A percentile compares a stretch with the other conserved stretches of the same genome.
Conservation (phyloP, 2,888 invertebrate genomes). For the Lochmaea crataegi region DNA sequence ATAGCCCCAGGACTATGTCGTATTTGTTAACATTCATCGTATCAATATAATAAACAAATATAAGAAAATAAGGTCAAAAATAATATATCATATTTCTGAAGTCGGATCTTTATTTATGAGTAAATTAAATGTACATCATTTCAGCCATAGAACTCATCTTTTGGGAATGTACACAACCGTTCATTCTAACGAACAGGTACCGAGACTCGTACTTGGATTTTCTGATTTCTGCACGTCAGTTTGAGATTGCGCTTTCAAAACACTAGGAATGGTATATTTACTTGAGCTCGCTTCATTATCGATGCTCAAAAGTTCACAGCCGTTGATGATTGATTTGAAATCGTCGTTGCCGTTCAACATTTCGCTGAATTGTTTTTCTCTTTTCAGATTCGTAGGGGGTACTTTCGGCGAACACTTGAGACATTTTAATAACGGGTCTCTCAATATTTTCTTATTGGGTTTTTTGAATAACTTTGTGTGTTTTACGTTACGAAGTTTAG, state of each 20-base stretch:
- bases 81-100: neutral
- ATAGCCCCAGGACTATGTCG: no score
- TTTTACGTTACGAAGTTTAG: conserved; percentile 54
- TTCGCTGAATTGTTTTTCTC: conserved; percentile 59
- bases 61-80: neutral
- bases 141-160: conserved; percentile 98
- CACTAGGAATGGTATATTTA: conserved; percentile 57
- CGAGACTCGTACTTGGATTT: conserved; percentile 49
- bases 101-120: neutral
- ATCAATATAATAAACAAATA: neutral
- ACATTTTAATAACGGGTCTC: conserved; percentile 70
- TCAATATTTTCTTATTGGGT: conserved; percentile 65
- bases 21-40: no score
- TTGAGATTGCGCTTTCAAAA: conserved; percentile 54
- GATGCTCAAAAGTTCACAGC: conserved; percentile 62
- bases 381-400: conserved; percentile 35
- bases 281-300: conserved; percentile 48
- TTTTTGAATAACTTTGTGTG: conserved; percentile 59
- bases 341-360: conserved; percentile 56
- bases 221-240: conserved; percentile 40
- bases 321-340: conserved; percentile 62
- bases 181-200: conserved; percentile 77
- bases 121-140: conserved; percentile 93
- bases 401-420: conserved; percentile 59
- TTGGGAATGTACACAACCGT: conserved; percentile 96